phyloP scores from a whole-genome alignment of 2,888 invertebrate species.

The Philaethria dido region DNA sequence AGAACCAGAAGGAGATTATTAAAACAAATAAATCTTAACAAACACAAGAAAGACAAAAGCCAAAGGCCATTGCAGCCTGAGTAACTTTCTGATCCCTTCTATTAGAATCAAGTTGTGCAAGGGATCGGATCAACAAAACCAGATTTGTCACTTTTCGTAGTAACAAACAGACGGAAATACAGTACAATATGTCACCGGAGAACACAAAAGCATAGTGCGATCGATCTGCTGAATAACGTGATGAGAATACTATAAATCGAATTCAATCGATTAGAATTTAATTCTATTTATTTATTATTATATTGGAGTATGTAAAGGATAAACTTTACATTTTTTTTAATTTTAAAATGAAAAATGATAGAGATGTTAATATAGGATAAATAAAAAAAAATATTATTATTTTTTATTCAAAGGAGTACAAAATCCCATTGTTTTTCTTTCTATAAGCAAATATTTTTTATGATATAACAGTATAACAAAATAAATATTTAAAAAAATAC shows the following conservation, averaged over 20 bases:
- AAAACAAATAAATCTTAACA: background rate
- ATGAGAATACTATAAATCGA: conserved; percentile 47
- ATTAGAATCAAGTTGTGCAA: conserved; percentile 21
- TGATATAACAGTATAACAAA: too few species aligned
- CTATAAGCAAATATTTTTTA: too few species aligned
- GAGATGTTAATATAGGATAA: too few species aligned
- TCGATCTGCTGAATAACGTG: conserved; percentile 48
- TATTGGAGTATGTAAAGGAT: background rate
- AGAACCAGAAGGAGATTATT: too few species aligned
- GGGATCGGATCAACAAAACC: conserved; percentile 27
- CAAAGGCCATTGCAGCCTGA: conserved; percentile 5
- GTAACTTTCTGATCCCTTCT: conserved; percentile 1
- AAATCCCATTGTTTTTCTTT: too few species aligned
- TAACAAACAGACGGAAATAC: conserved; percentile 47
- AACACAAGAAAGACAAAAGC: conserved; percentile 9
- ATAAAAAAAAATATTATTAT: too few species aligned
- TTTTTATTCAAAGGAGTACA: too few species aligned
- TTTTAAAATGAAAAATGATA: too few species aligned
- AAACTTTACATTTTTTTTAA: too few species aligned
- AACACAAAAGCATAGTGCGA: conserved; percentile 37
- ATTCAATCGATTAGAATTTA: conserved; percentile 40
- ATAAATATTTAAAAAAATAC: too few species aligned
- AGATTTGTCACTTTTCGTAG: conserved; percentile 44
- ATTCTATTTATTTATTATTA: background rate
- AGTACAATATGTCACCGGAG: conserved; percentile 46